phyloP scores from a whole-genome alignment of 2,888 invertebrate species.

The Hypomecis punctinalis region DNA sequence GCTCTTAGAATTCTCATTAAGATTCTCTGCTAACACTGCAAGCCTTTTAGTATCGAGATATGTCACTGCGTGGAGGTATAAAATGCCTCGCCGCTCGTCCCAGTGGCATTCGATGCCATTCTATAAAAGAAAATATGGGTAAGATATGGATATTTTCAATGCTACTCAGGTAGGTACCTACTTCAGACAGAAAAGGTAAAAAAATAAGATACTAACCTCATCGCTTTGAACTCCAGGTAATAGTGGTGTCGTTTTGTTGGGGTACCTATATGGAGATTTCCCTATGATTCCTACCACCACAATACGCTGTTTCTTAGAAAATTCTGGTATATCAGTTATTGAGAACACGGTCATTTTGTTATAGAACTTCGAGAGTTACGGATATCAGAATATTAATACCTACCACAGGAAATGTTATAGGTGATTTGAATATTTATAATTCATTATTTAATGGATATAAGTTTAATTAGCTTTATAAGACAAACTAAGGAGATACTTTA shows the following conservation, averaged over 20 bases:
- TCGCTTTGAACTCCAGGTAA: constrained; percentile 76
- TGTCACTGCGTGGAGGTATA: constrained; percentile 84
- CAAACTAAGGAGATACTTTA: no score
- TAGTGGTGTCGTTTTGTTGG: constrained; percentile 87
- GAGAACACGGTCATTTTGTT: constrained; percentile 70
- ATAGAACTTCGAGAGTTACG: background rate
- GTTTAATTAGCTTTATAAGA: no score
- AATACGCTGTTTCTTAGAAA: constrained; percentile 84
- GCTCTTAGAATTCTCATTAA: constrained; percentile 68
- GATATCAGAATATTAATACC: constrained; percentile 46
- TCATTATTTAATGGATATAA: no score
- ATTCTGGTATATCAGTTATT: constrained; percentile 74
- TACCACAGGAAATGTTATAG: no score
- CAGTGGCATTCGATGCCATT: constrained; percentile 86
- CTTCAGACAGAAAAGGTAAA: background rate
- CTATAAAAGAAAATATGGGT: constrained; percentile 55
- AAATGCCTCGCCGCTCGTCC: constrained; percentile 78
- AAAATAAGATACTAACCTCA: constrained; percentile 58
- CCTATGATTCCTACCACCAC: constrained; percentile 90
- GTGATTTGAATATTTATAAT: no score
- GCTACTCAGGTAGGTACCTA: no score
- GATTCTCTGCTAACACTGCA: constrained; percentile 59
- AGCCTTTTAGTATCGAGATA: constrained; percentile 72
- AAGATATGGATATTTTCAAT: background rate
- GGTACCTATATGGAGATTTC: constrained; percentile 87